These are phyloP conservation scores for Gasteruption jaculator DNA, from an alignment of 2,888 invertebrate species.

Conservation along the genomic window DNA sequence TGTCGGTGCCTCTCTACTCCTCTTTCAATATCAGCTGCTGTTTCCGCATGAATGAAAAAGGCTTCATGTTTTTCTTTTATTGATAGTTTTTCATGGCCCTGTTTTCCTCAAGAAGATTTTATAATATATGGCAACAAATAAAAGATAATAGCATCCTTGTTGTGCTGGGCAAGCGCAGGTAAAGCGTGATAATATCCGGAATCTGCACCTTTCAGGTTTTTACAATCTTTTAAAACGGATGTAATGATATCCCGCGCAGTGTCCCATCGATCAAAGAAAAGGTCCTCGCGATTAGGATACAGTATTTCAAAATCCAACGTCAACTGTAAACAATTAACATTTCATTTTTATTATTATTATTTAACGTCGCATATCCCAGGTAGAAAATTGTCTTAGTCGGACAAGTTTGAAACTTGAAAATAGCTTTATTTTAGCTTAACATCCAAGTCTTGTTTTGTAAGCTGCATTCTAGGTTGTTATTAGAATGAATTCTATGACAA, in stretches of 20 bases:
- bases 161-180: constrained; percentile 8
- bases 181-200: constrained; percentile 3
- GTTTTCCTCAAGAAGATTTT: constrained; percentile 2
- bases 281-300: constrained; percentile 1
- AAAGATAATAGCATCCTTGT: constrained; percentile 9
- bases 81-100: neutral
- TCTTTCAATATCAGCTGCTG: constrained; percentile 10
- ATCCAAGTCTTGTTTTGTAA: no score
- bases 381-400: no score
- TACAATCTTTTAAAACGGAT: constrained; percentile 7
- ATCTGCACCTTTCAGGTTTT: constrained; percentile 8
- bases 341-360: no score
- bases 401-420: no score
- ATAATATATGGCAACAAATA: constrained; percentile 13
- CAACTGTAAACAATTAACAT: constrained; percentile 3
- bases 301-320: neutral
- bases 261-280: constrained; percentile 4
- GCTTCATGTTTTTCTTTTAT: constrained; percentile 10
- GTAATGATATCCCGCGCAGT: constrained; percentile 4
- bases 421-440: no score
- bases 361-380: no score
- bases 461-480: no score
- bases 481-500: no score
- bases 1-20: constrained; percentile 9
- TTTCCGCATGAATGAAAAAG: constrained; percentile 14